Evolutionary conservation across 2,888 invertebrate species (phyloP).

Genomic region (Beris chalybata): DNA sequence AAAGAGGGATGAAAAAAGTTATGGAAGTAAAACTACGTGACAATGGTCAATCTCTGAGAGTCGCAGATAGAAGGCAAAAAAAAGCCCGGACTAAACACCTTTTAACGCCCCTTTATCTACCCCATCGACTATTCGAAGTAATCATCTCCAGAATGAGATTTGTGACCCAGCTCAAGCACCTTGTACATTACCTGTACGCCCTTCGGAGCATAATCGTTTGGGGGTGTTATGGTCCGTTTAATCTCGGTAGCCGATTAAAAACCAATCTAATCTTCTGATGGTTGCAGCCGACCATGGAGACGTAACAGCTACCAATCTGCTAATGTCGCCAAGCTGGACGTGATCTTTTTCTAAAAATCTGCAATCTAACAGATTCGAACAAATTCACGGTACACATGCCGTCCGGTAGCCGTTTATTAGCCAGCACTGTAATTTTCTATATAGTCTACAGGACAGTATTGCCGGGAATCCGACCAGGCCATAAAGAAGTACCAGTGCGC

Average conservation of each 20-base stretch:
- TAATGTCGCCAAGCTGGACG: constrained; percentile 33
- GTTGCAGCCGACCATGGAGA: constrained; percentile 25
- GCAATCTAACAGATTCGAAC: constrained; percentile 4
- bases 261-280: constrained; percentile 37
- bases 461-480: too few relatives aligned
- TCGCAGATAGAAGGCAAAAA: neutral
- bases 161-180: constrained; percentile 16
- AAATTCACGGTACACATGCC: too few relatives aligned
- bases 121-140: constrained; percentile 7
- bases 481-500: too few relatives aligned
- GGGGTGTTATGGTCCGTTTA: constrained; percentile 38
- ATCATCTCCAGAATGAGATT: constrained; percentile 33
- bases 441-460: too few relatives aligned
- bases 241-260: constrained; percentile 38
- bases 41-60: constrained; percentile 35
- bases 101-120: neutral
- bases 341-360: constrained; percentile 26
- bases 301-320: constrained; percentile 36
- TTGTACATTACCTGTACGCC: too few relatives aligned
- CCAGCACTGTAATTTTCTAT: too few relatives aligned
- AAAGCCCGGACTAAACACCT: too few relatives aligned
- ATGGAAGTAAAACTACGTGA: constrained; percentile 35
- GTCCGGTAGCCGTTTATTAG: too few relatives aligned
- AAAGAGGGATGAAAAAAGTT: neutral
- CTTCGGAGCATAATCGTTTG: constrained; percentile 34